Conservation (phyloP, 1,140 invertebrate genomes). For the Dryas iulia region DNA sequence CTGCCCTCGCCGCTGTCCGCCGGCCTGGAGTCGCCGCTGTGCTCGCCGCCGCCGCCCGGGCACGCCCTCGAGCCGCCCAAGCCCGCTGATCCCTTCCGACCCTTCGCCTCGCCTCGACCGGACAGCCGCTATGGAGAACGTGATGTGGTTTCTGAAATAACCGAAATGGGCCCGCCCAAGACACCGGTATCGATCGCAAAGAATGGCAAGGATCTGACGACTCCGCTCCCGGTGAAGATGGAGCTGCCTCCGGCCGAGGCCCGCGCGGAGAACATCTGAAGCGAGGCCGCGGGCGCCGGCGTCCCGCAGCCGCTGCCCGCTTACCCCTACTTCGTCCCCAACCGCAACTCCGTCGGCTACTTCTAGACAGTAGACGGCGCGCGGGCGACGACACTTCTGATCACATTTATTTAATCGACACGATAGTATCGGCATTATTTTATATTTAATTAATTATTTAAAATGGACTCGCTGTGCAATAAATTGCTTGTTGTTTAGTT, state of each 20-base stretch:
- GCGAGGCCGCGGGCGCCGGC: constrained; percentile 67
- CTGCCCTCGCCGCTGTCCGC: constrained; percentile 66
- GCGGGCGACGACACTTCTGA: background rate
- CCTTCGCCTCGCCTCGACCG: constrained; percentile 68
- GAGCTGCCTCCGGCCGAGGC: constrained; percentile 59
- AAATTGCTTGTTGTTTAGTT: constrained; percentile 76
- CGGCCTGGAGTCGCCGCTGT: constrained; percentile 70
- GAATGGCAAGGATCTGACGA: constrained; percentile 65
- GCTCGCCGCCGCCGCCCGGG: constrained; percentile 70
- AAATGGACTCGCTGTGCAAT: constrained; percentile 75
- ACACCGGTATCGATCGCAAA: constrained; percentile 56
- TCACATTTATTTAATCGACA: constrained; percentile 36
- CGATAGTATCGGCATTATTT: constrained; percentile 52
- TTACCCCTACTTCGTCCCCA: constrained; percentile 70
- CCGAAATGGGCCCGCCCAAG: constrained; percentile 70
- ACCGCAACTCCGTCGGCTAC: constrained; percentile 68
- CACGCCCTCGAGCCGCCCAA: constrained; percentile 72
- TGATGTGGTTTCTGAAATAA: constrained; percentile 54
- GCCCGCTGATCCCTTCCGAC: constrained; percentile 70
- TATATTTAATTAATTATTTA: constrained; percentile 68
- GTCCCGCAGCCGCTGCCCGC: constrained; percentile 68
- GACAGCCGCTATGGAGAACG: constrained; percentile 68
- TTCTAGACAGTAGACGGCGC: constrained; percentile 40
- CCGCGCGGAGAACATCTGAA: constrained; percentile 70
- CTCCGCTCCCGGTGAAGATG: constrained; percentile 61